A percentile compares a stretch with the other conserved stretches of the same genome.
phyloP scores from a whole-genome alignment of 2,113 vertebrate genomes.

The Cottus gobio region DNA sequence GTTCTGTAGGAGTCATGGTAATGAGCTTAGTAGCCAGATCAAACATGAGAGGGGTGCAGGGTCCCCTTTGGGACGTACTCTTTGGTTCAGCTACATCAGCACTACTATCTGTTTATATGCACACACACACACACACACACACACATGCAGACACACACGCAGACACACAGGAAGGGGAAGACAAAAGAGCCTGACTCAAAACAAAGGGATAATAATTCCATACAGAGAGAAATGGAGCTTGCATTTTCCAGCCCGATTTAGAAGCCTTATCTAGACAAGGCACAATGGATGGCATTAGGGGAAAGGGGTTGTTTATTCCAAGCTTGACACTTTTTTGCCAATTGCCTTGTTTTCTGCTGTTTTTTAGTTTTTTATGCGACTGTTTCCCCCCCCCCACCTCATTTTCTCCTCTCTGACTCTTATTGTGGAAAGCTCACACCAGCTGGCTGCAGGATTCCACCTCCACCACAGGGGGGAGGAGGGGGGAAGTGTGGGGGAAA shows the following conservation, averaged over 20 bases:
- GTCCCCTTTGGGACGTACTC: slow-evolving; percentile 63
- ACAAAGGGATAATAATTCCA: slow-evolving; percentile 87
- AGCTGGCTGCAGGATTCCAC: slow-evolving; percentile 30
- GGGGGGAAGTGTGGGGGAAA: too few relatives aligned
- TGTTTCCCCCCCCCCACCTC: slow-evolving; percentile 35
- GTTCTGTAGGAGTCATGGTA: slow-evolving; percentile 69
- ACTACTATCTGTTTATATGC: slow-evolving; percentile 62
- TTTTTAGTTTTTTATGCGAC: slow-evolving; percentile 20
- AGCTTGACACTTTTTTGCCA: slow-evolving; percentile 79
- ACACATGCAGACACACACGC: slow-evolving; percentile 15
- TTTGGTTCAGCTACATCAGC: slow-evolving; percentile 67
- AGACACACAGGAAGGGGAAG: slow-evolving; percentile 68
- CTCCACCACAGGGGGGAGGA: slow-evolving; percentile 17
- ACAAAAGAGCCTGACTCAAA: slow-evolving; percentile 83
- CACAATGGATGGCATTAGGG: slow-evolving; percentile 85
- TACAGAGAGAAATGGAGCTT: slow-evolving; percentile 83
- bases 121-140: slow-evolving; percentile 35
- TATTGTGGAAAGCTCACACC: slow-evolving; percentile 63
- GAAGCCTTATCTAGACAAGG: slow-evolving; percentile 84
- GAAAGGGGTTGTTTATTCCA: slow-evolving; percentile 81
- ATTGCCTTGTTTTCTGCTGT: slow-evolving; percentile 75
- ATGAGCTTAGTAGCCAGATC: slow-evolving; percentile 76
- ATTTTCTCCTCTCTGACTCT: slow-evolving; percentile 52
- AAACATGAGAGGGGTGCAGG: slow-evolving; percentile 72
- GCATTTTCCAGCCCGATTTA: slow-evolving; percentile 83